Base-by-base conservation (phyloP, 2,113 vertebrate genomes). In the Psilopsiagon aurifrons region DNA sequence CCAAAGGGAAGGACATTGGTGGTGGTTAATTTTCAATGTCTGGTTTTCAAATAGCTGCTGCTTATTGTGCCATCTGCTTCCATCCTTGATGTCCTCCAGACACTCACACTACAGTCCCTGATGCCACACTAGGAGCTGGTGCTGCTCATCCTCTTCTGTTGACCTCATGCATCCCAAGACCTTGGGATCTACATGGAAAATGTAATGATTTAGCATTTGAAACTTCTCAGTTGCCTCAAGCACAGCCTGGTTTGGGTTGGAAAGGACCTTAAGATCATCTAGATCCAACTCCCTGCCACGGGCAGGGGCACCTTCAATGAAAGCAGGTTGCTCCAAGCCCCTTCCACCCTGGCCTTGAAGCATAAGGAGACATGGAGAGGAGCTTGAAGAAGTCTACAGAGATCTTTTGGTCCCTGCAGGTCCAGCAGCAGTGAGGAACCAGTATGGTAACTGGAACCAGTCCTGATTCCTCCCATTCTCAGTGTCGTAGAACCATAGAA, bases 61-160 rank as follows among this genome's bases (percentile, higher is more conserved):
- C 39, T 62, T 37, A 43, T 0, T 0, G 16, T 37, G 49, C 47
- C 24, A 2, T 28, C 75, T 1, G 1, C 63, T 64, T 49, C 25
- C 7, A 1, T 64, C 57, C 29, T 52, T 46, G n/a, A 4, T 24
- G 46, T 67, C 75, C 33, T 64, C n/a, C 66, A n/a, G 7, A 54
- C 27, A 20, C 7, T 19, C 31, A 7, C 3, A 1, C 24, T 25
- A 5, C 28, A 6, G 33, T 25, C 41, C 35, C 33, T 41, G 66
- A 13, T 2, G 9, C 44, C 27, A 17, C 0, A 1, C 24, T 69
- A 44, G 17, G 84, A 44, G 44, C 24, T n/a, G 35, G 62, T 2
- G 0, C 9, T 52, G 47, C 28, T 76, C 5, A 0, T 20, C 25
- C 35, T 83, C 37, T 41, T 75, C 77, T 57, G 12, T 41, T 76